These are phyloP conservation scores for Phoxinus phoxinus DNA, from an alignment of 2,113 vertebrate genomes.

Conservation along the genomic window DNA sequence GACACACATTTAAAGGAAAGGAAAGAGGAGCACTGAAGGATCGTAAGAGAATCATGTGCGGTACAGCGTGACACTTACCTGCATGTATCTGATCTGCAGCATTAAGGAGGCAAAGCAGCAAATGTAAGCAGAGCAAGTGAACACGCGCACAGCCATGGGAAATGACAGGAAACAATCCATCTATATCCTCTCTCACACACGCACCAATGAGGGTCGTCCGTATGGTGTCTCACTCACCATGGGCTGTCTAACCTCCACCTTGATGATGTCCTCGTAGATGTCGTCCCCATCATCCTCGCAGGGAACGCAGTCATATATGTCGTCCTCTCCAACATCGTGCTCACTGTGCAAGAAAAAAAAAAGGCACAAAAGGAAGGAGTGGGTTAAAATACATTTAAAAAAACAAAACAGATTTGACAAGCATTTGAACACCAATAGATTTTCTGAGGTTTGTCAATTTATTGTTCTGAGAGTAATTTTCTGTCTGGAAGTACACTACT, in stretches of 20 bases:
- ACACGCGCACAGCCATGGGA: slow-evolving; percentile 48
- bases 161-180: slow-evolving; percentile 44
- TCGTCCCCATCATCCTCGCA: slow-evolving; percentile 96
- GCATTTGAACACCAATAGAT: too few species aligned
- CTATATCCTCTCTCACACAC: slow-evolving; percentile 23
- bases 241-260: slow-evolving; percentile 97
- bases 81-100: slow-evolving; percentile 97
- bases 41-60: slow-evolving; percentile 50
- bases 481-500: neutral
- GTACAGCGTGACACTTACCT: slow-evolving; percentile 81
- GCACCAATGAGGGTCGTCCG: slow-evolving; percentile 26
- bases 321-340: slow-evolving; percentile 93
- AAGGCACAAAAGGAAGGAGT: neutral
- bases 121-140: slow-evolving; percentile 66
- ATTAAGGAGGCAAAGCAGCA: slow-evolving; percentile 74
- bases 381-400: neutral
- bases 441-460: too few species aligned
- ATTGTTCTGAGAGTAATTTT: neutral
- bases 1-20: slow-evolving; percentile 43
- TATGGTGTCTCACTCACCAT: slow-evolving; percentile 82
- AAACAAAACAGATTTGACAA: too few species aligned
- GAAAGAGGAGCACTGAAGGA: slow-evolving; percentile 49
- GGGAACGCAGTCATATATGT: slow-evolving; percentile 97
- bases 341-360: slow-evolving; percentile 77
- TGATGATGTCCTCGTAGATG: slow-evolving; percentile 99